phyloP scores from a whole-genome alignment of 1,140 invertebrate genomes.

The Dolichoris vasculosae region DNA sequence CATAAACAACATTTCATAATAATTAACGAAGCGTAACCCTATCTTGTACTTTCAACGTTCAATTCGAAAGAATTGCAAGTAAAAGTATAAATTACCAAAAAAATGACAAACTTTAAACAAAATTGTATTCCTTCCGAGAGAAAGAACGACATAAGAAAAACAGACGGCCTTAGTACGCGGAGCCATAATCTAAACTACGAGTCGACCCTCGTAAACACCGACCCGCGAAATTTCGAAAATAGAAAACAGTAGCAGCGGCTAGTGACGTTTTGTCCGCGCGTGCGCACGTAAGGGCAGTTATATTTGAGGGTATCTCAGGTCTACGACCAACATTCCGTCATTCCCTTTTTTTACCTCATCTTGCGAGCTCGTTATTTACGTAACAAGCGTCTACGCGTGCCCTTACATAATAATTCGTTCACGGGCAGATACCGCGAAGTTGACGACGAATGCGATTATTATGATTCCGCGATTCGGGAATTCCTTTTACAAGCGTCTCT shows the following conservation, averaged over 20 bases:
- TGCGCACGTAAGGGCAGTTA: neutral
- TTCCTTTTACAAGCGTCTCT: neutral
- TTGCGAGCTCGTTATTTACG: conserved; percentile 27
- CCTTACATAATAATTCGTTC: conserved; percentile 9
- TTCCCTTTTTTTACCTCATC: conserved; percentile 3
- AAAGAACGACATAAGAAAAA: neutral
- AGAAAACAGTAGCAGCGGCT: neutral
- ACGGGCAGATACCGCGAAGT: neutral
- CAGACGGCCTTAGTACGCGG: neutral
- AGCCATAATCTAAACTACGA: neutral
- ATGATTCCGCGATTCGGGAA: neutral
- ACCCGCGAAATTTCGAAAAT: conserved; percentile 9
- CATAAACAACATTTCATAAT: neutral
- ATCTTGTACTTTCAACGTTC: neutral
- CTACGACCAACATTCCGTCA: neutral
- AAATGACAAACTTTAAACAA: too few relatives aligned
- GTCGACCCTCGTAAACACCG: neutral
- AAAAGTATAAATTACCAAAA: too few relatives aligned
- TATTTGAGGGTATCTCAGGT: conserved; percentile 15
- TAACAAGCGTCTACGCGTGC: conserved; percentile 3
- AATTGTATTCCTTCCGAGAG: neutral
- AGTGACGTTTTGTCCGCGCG: too few relatives aligned
- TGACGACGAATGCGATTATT: neutral
- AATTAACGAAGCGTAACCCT: neutral
- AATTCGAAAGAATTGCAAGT: too few relatives aligned